Evolutionary conservation across 2,888 invertebrate species (phyloP).

Genomic region (Dastarcus helophoroides): DNA sequence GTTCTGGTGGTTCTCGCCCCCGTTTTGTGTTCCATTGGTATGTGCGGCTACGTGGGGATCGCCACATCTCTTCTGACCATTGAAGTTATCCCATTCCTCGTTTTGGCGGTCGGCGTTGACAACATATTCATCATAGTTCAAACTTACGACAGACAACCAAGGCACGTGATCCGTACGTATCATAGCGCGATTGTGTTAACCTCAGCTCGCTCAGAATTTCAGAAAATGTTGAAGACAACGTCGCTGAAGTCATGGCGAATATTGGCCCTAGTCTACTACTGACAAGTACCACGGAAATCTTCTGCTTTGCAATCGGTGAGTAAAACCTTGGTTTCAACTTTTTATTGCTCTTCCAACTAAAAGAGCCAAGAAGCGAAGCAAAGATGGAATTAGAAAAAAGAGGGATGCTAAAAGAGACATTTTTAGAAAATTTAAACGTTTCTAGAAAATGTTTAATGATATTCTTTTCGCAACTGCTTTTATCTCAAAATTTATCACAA

Average conservation of each 20-base stretch:
- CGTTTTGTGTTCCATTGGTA: slow-evolving; percentile 75
- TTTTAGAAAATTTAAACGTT: too few relatives aligned
- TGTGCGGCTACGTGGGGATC: slow-evolving; percentile 69
- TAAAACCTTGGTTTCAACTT: too few relatives aligned
- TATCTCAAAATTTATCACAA: too few relatives aligned
- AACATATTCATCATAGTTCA: slow-evolving; percentile 95
- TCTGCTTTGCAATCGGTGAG: slow-evolving; percentile 76
- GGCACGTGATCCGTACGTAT: slow-evolving; percentile 20
- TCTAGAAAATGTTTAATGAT: too few relatives aligned
- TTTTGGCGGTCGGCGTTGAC: slow-evolving; percentile 91
- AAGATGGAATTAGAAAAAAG: too few relatives aligned
- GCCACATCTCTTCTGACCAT: slow-evolving; percentile 81
- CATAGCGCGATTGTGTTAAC: too few relatives aligned
- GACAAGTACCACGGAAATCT: slow-evolving; percentile 72
- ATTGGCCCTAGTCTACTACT: slow-evolving; percentile 88
- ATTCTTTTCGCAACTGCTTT: too few relatives aligned
- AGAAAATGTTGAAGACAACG: too few relatives aligned
- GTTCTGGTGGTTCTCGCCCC: slow-evolving; percentile 74
- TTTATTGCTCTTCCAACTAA: too few relatives aligned
- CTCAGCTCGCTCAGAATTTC: too few relatives aligned
- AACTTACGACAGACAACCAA: slow-evolving; percentile 42
- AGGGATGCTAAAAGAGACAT: too few relatives aligned
- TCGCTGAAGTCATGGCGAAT: slow-evolving; percentile 64
- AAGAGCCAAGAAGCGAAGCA: too few relatives aligned
- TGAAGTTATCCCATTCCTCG: slow-evolving; percentile 89